These are phyloP conservation scores for Lindbergichthys nudifrons DNA, from an alignment of 2,797 vertebrate genomes.

Conservation along the genomic window DNA sequence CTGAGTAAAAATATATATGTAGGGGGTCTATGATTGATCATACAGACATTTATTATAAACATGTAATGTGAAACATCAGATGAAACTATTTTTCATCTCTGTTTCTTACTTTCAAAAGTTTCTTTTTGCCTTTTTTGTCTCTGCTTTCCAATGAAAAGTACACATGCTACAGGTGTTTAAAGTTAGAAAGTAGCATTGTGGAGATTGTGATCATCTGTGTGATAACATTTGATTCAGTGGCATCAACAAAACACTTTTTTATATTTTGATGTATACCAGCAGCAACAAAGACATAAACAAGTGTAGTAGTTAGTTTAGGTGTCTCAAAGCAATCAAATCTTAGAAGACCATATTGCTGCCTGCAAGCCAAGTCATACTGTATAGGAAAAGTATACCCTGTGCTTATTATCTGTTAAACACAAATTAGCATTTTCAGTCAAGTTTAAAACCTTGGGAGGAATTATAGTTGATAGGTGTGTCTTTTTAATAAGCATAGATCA, in stretches of 20 bases:
- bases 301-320: background rate
- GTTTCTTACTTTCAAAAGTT: background rate
- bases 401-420: slow-evolving; percentile 27
- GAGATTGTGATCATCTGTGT: background rate
- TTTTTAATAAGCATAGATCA: slow-evolving; percentile 16
- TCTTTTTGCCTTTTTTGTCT: background rate
- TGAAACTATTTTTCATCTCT: background rate
- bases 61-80: background rate
- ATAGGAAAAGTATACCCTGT: background rate
- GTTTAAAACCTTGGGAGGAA: slow-evolving; percentile 3
- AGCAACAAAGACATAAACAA: background rate
- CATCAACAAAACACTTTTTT: slow-evolving; percentile 9
- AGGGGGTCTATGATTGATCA: background rate
- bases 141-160: background rate
- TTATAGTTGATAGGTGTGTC: slow-evolving; percentile 11
- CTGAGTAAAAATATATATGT: background rate
- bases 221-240: slow-evolving; percentile 1
- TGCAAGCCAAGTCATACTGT: background rate
- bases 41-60: slow-evolving; percentile 1
- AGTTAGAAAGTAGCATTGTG: background rate
- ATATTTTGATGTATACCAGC: background rate
- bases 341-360: background rate
- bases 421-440: slow-evolving; percentile 44
- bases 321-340: slow-evolving; percentile 3
- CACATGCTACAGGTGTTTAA: background rate